Evolutionary conservation across 2,113 vertebrate species (phyloP), one percentile per base, ranked within the genome.

Genomic region (Gallinago media): DNA sequence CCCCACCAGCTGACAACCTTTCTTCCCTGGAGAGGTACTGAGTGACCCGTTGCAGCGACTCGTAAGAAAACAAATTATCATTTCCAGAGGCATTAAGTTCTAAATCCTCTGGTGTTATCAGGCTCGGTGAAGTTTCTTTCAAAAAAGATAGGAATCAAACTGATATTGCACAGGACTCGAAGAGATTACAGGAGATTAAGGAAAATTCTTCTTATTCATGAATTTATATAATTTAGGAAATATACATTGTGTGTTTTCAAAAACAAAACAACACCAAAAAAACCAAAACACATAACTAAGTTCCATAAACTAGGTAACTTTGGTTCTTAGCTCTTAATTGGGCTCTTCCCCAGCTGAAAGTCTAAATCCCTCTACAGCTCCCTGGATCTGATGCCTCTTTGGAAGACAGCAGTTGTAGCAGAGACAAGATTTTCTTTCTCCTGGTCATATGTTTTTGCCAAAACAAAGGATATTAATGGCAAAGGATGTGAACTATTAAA

Each of bases 91-190:
- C 3, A 15, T 50, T 59, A 68, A 66, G 22, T 22, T 52, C 62
- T 0, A 8, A 74, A 66, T 22, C 5, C 14, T 31, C 50, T 40
- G n/a, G 50, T 3, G 0, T 38, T 71, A 66, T 10, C 49, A 36
- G 38, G 31, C 34, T 74, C 21, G 25, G 38, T 20, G 44, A 32
- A 77, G 52, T 47, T 38, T 67, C 6, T 82, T 67, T 74, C 50
- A 14, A 84, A 73, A 74, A n/a, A 73, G 8, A 8, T 22, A 71
- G 38, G n/a, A 92, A 85, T 1, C 18, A 32, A 90, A 47, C 9
- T 27, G 26, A 1, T 67, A 34, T 55, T 75, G 86, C 34, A 25
- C 2, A 47, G 38, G 34, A 55, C 18, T 67, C 5, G 25, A 63
- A 77, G 2, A 50, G 27, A 82, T 75, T n/a, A 62, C 36, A 78